phyloP scores from a whole-genome alignment of 2,113 vertebrate genomes.

The Physeter macrocephalus region DNA sequence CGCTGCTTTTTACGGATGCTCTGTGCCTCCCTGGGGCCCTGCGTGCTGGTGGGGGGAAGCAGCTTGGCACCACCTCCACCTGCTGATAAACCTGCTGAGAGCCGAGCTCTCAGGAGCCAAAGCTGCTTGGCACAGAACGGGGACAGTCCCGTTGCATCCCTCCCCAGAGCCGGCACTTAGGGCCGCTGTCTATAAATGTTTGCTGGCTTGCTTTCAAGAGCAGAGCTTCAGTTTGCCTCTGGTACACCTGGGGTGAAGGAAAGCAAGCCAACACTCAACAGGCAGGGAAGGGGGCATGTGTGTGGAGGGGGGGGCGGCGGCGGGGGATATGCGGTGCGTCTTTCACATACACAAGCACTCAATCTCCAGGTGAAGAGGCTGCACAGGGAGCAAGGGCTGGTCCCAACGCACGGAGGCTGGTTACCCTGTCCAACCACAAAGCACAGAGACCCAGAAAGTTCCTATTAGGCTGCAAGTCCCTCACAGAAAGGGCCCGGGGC shows the following conservation, averaged over 20 bases:
- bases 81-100: background rate
- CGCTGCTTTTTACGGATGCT: background rate
- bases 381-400: background rate
- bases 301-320: background rate
- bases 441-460: background rate
- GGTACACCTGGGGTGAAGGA: background rate
- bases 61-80: background rate
- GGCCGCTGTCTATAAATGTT: background rate
- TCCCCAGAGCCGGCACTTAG: background rate
- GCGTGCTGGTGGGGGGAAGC: background rate
- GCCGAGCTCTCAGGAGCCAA: background rate
- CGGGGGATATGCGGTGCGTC: background rate
- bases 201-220: conserved; percentile 23
- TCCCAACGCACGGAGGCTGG: rapidly evolving
- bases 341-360: background rate
- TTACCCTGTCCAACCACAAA: background rate
- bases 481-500: rapidly evolving
- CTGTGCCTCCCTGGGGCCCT: background rate
- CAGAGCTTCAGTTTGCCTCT: background rate
- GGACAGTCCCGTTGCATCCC: background rate
- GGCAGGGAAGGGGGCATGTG: background rate
- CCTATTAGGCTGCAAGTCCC: background rate
- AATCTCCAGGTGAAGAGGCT: background rate
- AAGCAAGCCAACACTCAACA: background rate
- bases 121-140: conserved; percentile 15